Conservation (phyloP, 2,888 invertebrate species). For the Lycocerus yunnanus region DNA sequence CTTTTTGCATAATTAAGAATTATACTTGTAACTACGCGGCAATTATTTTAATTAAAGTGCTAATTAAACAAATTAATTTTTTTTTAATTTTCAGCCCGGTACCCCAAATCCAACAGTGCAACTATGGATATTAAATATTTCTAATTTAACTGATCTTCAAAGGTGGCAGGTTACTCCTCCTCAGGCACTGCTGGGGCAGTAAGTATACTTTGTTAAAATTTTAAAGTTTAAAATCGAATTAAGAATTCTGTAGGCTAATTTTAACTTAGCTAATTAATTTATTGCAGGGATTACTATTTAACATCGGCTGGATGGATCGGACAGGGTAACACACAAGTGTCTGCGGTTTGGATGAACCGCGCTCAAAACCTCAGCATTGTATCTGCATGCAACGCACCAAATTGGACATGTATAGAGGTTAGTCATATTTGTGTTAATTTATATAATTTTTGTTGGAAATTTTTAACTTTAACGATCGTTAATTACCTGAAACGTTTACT, state of each 20-base stretch:
- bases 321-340: conserved; percentile 75
- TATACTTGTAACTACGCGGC: not conserved
- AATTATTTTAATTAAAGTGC: not conserved
- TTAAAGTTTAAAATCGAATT: not conserved
- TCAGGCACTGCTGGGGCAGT: conserved; percentile 77
- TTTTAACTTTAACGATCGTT: not conserved
- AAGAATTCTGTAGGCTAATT: conserved; percentile 6
- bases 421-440: conserved; percentile 40
- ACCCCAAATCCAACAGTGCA: conserved; percentile 84
- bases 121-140: conserved; percentile 79
- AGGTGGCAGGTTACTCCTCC: conserved; percentile 75
- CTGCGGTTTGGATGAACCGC: conserved; percentile 92
- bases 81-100: conserved; percentile 65
- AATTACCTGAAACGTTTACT: not conserved
- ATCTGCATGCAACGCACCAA: conserved; percentile 81
- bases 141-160: conserved; percentile 67
- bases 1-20: conserved; percentile 3
- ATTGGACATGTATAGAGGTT: conserved; percentile 86
- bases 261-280: conserved; percentile 7
- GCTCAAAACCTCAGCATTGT: conserved; percentile 90
- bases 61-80: conserved; percentile 3
- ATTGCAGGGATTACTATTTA: conserved; percentile 84
- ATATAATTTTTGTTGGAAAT: not conserved
- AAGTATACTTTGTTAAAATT: conserved; percentile 55
- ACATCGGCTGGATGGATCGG: conserved; percentile 91